Conservation (phyloP, 2,113 vertebrate species). For the Ptychochromis oligacanthus region DNA sequence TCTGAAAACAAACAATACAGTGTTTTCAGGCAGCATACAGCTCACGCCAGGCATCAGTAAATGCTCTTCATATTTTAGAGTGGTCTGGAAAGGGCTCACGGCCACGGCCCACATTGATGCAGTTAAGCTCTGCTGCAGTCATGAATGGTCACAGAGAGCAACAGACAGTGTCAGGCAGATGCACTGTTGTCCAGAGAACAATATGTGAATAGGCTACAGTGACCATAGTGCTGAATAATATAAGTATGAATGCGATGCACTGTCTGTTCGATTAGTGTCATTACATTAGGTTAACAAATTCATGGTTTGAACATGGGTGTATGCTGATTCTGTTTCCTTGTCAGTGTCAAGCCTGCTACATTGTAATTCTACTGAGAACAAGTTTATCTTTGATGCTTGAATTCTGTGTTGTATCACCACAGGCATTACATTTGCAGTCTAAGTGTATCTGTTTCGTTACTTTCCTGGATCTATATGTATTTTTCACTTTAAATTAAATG, state of each 20-base stretch:
- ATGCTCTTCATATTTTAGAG: conserved; percentile 63
- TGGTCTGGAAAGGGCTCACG: conserved; percentile 59
- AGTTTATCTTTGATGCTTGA: background rate
- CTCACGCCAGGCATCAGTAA: conserved; percentile 53
- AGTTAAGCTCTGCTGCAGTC: conserved; percentile 48
- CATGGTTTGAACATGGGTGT: conserved; percentile 1
- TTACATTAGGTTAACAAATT: conserved; percentile 39
- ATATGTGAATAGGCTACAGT: conserved; percentile 62
- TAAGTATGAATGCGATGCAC: conserved; percentile 53
- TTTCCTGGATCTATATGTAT: background rate
- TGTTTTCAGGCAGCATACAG: conserved; percentile 58
- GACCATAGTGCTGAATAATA: conserved; percentile 59
- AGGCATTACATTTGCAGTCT: background rate
- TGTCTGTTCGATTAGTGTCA: conserved; percentile 49
- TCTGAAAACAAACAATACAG: conserved; percentile 76
- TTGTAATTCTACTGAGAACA: background rate
- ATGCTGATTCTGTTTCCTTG: conserved; percentile 10
- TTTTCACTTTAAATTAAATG: background rate
- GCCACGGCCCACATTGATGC: conserved; percentile 58
- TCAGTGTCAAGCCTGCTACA: background rate
- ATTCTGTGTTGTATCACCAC: background rate
- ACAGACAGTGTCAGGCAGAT: conserved; percentile 67
- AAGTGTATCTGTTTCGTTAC: background rate
- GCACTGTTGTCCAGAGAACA: conserved; percentile 63
- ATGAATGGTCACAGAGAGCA: conserved; percentile 56